Evolutionary conservation across 2,888 invertebrate genomes (phyloP).

Genomic region (Pecten maximus): DNA sequence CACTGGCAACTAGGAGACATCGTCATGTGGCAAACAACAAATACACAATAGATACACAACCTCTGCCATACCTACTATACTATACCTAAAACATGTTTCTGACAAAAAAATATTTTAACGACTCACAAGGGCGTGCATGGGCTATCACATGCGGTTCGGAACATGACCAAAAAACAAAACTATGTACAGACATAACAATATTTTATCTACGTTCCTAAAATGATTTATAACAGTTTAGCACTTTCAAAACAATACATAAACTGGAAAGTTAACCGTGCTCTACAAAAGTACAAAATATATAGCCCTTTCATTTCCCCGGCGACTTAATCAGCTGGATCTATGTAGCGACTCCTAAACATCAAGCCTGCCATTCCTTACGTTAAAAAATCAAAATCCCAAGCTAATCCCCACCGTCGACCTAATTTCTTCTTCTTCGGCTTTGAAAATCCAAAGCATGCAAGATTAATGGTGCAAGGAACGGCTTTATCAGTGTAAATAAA

Average conservation of each 20-base stretch:
- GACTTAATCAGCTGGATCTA: neutral
- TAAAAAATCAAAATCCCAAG: conserved; percentile 18
- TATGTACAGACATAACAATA: neutral
- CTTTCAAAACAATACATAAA: conserved; percentile 25
- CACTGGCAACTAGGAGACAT: neutral
- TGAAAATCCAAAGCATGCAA: conserved; percentile 33
- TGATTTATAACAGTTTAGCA: neutral
- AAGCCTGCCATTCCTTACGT: conserved; percentile 13
- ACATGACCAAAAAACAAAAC: neutral
- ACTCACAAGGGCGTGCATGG: neutral
- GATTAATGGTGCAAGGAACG: conserved; percentile 22
- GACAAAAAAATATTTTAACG: neutral
- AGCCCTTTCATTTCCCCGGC: neutral
- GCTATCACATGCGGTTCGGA: neutral
- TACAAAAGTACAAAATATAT: conserved; percentile 22
- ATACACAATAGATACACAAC: neutral
- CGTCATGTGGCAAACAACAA: neutral
- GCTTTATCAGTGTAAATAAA: conserved; percentile 29
- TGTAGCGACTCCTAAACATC: neutral
- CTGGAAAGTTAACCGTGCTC: neutral
- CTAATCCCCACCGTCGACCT: neutral
- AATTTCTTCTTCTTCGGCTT: neutral
- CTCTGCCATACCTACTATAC: neutral
- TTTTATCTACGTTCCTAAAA: neutral
- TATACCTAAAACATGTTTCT: neutral